Evolutionary conservation across 2,113 vertebrate species (phyloP), one percentile per base, ranked within the genome.

Genomic region (Danionella cerebrum): DNA sequence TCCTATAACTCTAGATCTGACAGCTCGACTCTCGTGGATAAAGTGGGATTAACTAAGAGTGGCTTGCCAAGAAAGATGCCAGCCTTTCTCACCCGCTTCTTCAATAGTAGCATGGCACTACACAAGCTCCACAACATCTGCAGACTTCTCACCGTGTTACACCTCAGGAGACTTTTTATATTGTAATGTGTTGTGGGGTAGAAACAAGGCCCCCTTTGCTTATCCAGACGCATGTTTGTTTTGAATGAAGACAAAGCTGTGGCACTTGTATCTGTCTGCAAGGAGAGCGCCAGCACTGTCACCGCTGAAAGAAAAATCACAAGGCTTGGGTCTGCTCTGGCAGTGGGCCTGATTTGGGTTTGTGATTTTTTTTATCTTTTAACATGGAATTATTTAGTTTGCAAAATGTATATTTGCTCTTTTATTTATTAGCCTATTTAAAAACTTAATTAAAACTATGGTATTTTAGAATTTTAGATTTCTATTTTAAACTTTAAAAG

Each of bases 1-100:
- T n/a, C n/a, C n/a, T n/a, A n/a, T n/a, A n/a, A 54, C 58, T 64
- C 50, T 82, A 92, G 89, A 93, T 84, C 88, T 91, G 81, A 91
- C 88, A 76, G 89, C 91, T 71, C 89, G 85, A 31, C 89, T 91
- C 51, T 90, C 90, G 47, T 92, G 90, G 90, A 88, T 91, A 76
- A 91, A 91, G 79, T 90, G 90, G 91, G 89, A 91, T 89, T 91
- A 88, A 81, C 71, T 3, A 19, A 70, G 63, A 22, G 14, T 65
- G 41, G 65, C 38, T 35, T 8, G 6, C 22, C 45, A 9, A 14
- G 1, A 1, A 22, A 10, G 14, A 24, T 53, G 27, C 57, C 64
- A n/a, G 60, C 45, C 6, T 53, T 10, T 45, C 42, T 51, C 71
- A 71, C 65, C 65, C 75, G 67, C 62, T 53, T 69, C 52, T 75